Conservation (phyloP, 2,797 vertebrate genomes). For the Synaphobranchus kaupii region DNA sequence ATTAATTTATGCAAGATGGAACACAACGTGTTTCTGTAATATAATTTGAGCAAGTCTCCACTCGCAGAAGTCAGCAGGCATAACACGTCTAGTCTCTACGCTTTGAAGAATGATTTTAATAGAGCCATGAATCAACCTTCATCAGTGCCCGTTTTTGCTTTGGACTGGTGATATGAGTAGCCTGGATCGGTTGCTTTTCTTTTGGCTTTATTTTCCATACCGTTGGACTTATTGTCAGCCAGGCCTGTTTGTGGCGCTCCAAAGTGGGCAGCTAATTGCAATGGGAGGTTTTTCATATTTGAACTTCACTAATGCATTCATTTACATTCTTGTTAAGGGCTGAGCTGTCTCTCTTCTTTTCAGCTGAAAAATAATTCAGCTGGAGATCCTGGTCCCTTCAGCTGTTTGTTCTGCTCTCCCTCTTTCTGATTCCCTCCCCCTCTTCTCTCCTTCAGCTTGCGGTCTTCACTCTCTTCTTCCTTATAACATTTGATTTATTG, state of each 20-base stretch:
- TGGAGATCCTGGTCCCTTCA: too few relatives aligned
- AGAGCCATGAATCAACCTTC: neutral
- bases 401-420: too few relatives aligned
- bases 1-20: neutral
- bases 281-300: neutral
- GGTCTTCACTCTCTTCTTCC: too few relatives aligned
- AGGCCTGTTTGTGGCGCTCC: neutral
- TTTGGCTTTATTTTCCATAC: conserved; percentile 14
- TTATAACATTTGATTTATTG: too few relatives aligned
- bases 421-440: too few relatives aligned
- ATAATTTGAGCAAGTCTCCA: neutral
- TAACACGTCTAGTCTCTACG: neutral
- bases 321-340: neutral
- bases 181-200: neutral
- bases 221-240: neutral
- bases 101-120: neutral
- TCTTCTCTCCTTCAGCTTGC: too few relatives aligned
- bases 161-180: neutral
- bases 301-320: neutral
- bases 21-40: neutral
- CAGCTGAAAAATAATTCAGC: neutral
- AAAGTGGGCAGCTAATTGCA: neutral
- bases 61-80: neutral
- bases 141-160: neutral
- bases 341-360: neutral